phyloP scores from a whole-genome alignment of 2,113 vertebrate genomes.

The Telmatochromis sp. region DNA sequence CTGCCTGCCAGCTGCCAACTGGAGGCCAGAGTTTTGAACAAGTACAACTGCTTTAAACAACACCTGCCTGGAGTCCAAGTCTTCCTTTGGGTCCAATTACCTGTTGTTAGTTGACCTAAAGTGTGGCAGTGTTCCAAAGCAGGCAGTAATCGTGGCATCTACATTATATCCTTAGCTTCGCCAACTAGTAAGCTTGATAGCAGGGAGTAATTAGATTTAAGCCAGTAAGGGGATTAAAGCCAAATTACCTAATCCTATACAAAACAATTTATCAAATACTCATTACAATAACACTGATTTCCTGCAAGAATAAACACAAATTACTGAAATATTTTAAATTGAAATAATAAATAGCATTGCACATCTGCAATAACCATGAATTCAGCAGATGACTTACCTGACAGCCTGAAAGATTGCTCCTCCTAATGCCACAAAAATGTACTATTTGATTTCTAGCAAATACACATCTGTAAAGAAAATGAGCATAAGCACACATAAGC shows the following conservation, averaged over 20 bases:
- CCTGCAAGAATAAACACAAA: not conserved
- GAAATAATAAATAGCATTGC: not conserved
- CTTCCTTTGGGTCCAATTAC: constrained; percentile 44
- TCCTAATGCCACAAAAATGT: not conserved
- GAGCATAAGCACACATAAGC: not conserved
- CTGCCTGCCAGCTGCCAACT: not conserved
- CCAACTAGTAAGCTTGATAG: not conserved
- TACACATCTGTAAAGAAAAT: not conserved
- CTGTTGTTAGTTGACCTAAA: not conserved
- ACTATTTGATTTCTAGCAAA: not conserved
- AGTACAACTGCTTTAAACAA: constrained; percentile 1
- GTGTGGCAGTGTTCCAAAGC: not conserved
- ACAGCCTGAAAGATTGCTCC: not conserved
- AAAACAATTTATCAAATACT: not conserved
- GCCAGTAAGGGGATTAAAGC: not conserved
- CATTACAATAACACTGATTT: not conserved
- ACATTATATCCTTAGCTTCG: not conserved
- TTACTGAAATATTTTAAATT: not conserved
- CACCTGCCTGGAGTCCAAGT: not conserved
- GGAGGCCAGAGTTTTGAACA: constrained; percentile 2
- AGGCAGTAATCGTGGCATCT: not conserved
- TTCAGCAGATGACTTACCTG: not conserved
- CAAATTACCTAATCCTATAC: not conserved
- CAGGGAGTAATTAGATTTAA: not conserved
- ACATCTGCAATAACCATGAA: not conserved